Conservation (phyloP, 2,113 vertebrate genomes). For the Stegostoma tigrinum region DNA sequence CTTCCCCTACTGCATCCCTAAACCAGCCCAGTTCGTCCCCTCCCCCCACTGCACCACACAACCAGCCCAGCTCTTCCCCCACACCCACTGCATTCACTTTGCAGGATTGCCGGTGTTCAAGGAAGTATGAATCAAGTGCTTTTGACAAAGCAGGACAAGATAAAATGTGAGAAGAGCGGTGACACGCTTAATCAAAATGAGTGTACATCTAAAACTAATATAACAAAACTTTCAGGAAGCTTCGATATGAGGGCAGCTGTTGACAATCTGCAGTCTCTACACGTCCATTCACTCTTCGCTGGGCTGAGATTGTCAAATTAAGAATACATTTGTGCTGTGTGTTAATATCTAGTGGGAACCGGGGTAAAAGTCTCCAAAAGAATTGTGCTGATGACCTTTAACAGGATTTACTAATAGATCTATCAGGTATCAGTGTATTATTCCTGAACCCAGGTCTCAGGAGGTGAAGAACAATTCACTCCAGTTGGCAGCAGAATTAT, state of each 20-base stretch:
- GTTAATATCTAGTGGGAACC: neutral
- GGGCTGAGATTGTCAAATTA: neutral
- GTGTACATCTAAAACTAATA: neutral
- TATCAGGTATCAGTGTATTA: neutral
- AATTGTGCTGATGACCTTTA: neutral
- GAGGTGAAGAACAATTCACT: neutral
- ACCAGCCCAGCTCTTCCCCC: no score
- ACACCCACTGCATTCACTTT: no score
- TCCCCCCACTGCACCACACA: no score
- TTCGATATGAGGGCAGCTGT: neutral
- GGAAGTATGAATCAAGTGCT: neutral
- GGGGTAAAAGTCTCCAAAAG: neutral
- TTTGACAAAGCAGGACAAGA: neutral
- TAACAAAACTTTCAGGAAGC: neutral
- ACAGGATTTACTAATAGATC: neutral
- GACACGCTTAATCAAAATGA: neutral
- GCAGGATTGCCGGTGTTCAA: neutral
- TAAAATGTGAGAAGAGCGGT: neutral
- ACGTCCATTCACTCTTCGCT: neutral
- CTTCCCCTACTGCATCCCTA: no score
- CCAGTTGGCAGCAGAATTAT: neutral
- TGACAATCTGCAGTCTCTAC: neutral
- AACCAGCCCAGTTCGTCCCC: no score
- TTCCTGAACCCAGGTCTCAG: neutral
- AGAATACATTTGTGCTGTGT: conserved; percentile 4